Evolutionary conservation across 2,797 vertebrate species (phyloP).

Genomic region (Parotocinclus haroldoi): DNA sequence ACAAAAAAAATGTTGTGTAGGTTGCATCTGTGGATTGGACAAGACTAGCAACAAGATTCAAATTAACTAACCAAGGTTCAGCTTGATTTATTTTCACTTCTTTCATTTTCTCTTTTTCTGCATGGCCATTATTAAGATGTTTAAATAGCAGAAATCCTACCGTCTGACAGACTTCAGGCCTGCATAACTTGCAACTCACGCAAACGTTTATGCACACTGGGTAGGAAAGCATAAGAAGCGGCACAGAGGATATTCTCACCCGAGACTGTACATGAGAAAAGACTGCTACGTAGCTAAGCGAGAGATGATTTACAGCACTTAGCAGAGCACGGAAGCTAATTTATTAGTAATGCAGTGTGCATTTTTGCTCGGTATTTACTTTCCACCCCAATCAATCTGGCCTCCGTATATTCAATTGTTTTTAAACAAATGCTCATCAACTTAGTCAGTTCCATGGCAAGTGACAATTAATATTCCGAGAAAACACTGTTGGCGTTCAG

Average conservation of each 20-base stretch:
- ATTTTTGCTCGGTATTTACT: constrained; percentile 60
- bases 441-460: constrained; percentile 44
- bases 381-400: constrained; percentile 52
- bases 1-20: constrained; percentile 13
- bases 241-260: constrained; percentile 26
- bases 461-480: constrained; percentile 46
- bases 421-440: constrained; percentile 31
- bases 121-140: constrained; percentile 6
- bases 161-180: constrained; percentile 28
- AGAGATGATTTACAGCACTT: constrained; percentile 76
- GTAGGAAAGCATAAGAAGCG: constrained; percentile 32
- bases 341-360: constrained; percentile 71
- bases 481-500: constrained; percentile 45
- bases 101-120: not conserved
- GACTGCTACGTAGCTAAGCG: constrained; percentile 64
- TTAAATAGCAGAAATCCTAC: constrained; percentile 19
- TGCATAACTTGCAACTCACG: constrained; percentile 32
- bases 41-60: constrained; percentile 57
- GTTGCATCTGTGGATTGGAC: constrained; percentile 48
- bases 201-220: constrained; percentile 40
- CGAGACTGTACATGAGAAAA: constrained; percentile 33
- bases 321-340: constrained; percentile 74
- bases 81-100: constrained; percentile 2
- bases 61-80: constrained; percentile 22
- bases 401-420: constrained; percentile 48